Conservation (phyloP, 2,888 invertebrate genomes). For the Harmothoe impar region DNA sequence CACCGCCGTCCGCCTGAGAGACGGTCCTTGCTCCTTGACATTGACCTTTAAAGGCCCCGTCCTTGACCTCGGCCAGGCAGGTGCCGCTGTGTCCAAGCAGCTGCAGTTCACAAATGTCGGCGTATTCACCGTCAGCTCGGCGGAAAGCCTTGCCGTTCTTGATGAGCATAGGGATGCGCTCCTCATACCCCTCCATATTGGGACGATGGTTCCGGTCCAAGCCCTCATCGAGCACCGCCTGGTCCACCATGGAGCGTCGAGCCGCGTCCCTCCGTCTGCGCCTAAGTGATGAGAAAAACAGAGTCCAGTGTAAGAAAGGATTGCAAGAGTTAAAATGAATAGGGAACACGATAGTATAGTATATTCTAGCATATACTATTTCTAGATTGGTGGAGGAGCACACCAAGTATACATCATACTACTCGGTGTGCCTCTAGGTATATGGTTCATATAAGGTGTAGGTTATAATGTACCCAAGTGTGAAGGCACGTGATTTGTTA, state of each 20-base stretch:
- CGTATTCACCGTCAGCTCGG: conserved; percentile 59
- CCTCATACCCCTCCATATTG: conserved; percentile 62
- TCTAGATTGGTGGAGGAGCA: no score
- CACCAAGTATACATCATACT: neutral
- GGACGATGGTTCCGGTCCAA: conserved; percentile 52
- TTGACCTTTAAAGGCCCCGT: conserved; percentile 36
- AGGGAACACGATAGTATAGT: neutral
- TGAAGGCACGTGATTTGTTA: no score
- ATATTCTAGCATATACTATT: no score
- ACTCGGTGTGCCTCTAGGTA: neutral
- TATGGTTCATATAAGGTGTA: neutral
- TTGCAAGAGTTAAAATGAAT: no score
- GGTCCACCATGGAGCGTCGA: conserved; percentile 57
- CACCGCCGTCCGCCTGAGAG: neutral
- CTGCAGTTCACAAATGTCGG: conserved; percentile 64
- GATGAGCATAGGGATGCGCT: conserved; percentile 63
- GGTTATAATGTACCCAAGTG: neutral
- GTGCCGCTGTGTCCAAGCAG: conserved; percentile 56
- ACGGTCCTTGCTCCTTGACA: conserved; percentile 53
- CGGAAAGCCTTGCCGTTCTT: conserved; percentile 61
- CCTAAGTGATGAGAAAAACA: conserved; percentile 32
- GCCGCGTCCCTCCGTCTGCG: conserved; percentile 61
- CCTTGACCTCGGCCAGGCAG: conserved; percentile 46
- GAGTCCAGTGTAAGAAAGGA: neutral
- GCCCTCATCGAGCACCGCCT: conserved; percentile 56